phyloP scores from a whole-genome alignment of 2,113 vertebrate species.

The Corythoichthys haematopterus region DNA sequence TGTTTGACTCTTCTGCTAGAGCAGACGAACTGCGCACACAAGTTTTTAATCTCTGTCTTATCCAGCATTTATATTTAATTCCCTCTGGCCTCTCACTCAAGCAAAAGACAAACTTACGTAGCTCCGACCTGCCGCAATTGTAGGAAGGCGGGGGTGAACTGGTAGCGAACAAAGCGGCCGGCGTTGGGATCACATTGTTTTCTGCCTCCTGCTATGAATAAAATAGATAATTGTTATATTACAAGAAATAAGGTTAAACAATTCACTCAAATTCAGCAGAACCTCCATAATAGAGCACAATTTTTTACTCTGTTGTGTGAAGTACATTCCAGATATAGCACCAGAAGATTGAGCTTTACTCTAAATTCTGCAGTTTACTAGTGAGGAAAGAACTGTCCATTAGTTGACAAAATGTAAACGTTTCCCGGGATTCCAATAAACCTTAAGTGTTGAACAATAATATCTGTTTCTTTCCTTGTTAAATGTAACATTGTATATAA shows the following conservation, averaged over 20 bases:
- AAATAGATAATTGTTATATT: background rate
- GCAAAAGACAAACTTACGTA: conserved; percentile 81
- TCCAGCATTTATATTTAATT: background rate
- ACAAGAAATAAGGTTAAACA: background rate
- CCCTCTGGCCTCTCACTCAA: background rate
- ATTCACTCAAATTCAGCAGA: background rate
- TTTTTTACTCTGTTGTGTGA: too few relatives aligned
- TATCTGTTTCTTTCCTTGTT: too few relatives aligned
- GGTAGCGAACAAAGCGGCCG: conserved; percentile 92
- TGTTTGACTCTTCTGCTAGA: conserved; percentile 10
- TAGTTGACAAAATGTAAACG: too few relatives aligned
- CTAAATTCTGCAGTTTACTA: too few relatives aligned
- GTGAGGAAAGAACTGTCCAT: too few relatives aligned
- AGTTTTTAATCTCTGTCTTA: background rate
- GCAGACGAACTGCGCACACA: conserved; percentile 4
- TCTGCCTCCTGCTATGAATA: conserved; percentile 71
- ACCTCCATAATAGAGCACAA: background rate
- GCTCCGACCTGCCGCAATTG: conserved; percentile 92
- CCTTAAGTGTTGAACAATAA: too few relatives aligned
- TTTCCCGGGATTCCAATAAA: too few relatives aligned
- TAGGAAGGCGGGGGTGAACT: conserved; percentile 95
- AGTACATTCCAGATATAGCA: too few relatives aligned
- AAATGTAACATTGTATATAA: too few relatives aligned
- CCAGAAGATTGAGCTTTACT: too few relatives aligned
- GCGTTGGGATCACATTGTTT: conserved; percentile 89